Evolutionary conservation across 2,797 vertebrate species (phyloP), one percentile per base, ranked within the genome.

Genomic region (Gadopsis bispinosus): DNA sequence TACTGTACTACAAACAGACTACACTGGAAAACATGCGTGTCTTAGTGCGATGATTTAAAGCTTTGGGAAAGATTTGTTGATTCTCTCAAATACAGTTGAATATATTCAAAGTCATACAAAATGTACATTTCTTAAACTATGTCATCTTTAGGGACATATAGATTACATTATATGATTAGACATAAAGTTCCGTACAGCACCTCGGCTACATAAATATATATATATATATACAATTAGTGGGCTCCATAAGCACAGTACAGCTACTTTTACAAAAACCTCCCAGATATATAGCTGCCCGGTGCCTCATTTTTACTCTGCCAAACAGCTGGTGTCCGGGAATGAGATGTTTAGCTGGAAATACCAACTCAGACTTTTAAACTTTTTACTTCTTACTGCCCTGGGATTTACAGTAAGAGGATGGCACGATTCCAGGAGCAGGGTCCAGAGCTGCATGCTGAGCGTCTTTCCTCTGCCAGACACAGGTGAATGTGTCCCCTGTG

Each of bases 301-400:
- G 72, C 60, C 62, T 66, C 60, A 54, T 69, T 86, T 31, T 53
- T 62, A 62, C 75, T 74, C 73, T 77, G 90, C 90, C 88, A 88
- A 94, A 94, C 95, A 94, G 93, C 92, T 94, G 91, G 93, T 83
- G 89, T 90, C 86, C 89, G 90, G 89, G 88, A 94, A 93, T 89
- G 75, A 90, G 69, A 74, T 86, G 86, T 94, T 94, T 90, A 73
- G 84, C 90, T 95, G 90, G 93, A 94, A 95, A 94, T 89, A 89
- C 89, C 90, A 83, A 88, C 77, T 87, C 83, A 85, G 89, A 84
- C 76, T 64, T 88, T 88, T 45, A 65, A 75, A 69, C 43, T 29
- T 83, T 81, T 83, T 90, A 76, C 65, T 56, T 81, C 84, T 74
- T 22, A 61, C 84, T 70, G 83, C 69, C 81, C 45, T 31, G 61